Conservation (phyloP, 2,113 vertebrate genomes). For the Furnarius figulus region DNA sequence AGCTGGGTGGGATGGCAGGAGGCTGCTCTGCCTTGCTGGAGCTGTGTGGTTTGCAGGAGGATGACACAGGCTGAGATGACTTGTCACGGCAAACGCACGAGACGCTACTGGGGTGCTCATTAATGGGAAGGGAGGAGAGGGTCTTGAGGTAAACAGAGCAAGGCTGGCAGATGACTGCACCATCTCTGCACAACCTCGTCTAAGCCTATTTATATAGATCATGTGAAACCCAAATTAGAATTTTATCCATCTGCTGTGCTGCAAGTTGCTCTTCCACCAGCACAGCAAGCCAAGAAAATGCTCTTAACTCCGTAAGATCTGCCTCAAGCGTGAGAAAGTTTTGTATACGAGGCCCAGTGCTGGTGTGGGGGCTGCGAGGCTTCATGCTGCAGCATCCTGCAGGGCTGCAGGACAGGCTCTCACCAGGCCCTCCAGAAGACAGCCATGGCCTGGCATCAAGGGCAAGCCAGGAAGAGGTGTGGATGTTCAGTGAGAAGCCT, state of each 20-base stretch:
- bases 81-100: rapidly evolving
- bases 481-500: background rate
- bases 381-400: background rate
- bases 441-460: background rate
- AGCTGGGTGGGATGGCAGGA: background rate
- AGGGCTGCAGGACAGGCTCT: background rate
- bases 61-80: background rate
- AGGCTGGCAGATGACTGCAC: constrained; percentile 39
- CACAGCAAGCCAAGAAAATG: constrained; percentile 18
- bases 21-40: rapidly evolving
- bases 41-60: background rate
- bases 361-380: background rate
- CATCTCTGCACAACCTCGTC: constrained; percentile 11
- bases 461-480: background rate
- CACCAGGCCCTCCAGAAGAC: background rate
- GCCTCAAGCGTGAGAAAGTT: background rate
- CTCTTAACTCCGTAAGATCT: background rate
- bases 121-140: background rate
- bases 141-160: constrained; percentile 17
- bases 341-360: background rate
- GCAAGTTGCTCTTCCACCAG: background rate
- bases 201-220: constrained; percentile 62
- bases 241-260: constrained; percentile 56
- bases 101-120: background rate
- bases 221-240: constrained; percentile 65